phyloP scores from a whole-genome alignment of 2,113 vertebrate genomes.

The Rhombomys opimus region DNA sequence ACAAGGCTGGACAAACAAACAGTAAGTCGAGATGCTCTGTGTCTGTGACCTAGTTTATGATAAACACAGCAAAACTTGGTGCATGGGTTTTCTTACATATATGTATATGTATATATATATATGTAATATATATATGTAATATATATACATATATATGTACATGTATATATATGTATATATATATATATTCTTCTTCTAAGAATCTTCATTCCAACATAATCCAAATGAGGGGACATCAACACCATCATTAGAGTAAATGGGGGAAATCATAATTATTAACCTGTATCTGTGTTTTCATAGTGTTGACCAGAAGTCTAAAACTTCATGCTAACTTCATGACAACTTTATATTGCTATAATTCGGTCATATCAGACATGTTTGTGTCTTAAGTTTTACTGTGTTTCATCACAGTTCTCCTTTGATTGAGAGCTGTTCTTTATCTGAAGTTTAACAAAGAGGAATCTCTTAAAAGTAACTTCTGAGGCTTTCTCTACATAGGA shows the following conservation, averaged over 20 bases:
- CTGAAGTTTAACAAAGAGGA: not conserved
- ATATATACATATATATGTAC: no score
- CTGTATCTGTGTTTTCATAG: not conserved
- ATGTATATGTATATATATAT: no score
- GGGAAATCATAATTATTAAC: not conserved
- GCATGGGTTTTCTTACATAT: not conserved
- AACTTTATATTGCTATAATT: not conserved
- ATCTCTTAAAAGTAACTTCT: not conserved
- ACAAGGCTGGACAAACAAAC: not conserved
- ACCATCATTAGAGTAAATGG: not conserved
- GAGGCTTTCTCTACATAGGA: not conserved
- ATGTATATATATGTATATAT: no score
- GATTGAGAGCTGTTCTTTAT: slow-evolving; percentile 8
- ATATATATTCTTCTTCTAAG: not conserved
- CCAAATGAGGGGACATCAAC: not conserved
- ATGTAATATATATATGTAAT: no score
- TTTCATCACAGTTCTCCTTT: not conserved
- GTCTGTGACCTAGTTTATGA: not conserved
- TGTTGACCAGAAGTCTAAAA: not conserved
- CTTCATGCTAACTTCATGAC: not conserved
- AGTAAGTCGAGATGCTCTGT: not conserved
- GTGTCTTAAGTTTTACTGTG: not conserved
- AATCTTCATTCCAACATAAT: not conserved
- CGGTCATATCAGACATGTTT: not conserved
- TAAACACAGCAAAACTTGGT: not conserved